Percentiles rank a stretch among this genome's conserved stretches.
These are phyloP conservation scores for Dasypus novemcinctus DNA, from an alignment of 2,113 vertebrate genomes.

Conservation along the genomic window DNA sequence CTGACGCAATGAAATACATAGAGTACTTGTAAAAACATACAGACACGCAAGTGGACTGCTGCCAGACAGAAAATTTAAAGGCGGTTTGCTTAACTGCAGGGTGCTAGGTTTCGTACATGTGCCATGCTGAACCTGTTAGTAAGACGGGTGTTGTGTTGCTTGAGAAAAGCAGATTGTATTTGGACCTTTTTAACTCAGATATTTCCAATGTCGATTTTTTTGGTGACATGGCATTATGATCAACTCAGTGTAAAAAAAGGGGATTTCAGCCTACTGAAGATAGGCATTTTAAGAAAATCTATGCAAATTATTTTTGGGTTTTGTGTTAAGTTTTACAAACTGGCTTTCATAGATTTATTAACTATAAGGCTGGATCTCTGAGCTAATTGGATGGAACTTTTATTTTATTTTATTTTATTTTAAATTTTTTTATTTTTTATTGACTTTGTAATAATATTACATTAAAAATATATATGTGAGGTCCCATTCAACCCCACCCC, in stretches of 20 bases:
- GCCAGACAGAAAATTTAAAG: slow-evolving; percentile 81
- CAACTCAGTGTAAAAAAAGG: slow-evolving; percentile 45
- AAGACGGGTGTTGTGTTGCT: slow-evolving; percentile 70
- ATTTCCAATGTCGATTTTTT: slow-evolving; percentile 59
- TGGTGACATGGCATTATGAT: slow-evolving; percentile 61
- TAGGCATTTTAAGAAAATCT: slow-evolving; percentile 57
- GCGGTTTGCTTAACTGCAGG: slow-evolving; percentile 76
- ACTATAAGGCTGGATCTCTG: slow-evolving; percentile 62
- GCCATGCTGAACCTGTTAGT: slow-evolving; percentile 69
- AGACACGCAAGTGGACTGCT: slow-evolving; percentile 74
- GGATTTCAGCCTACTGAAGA: slow-evolving; percentile 46
- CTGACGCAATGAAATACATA: slow-evolving; percentile 80
- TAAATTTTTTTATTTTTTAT: too few relatives aligned
- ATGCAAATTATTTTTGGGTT: slow-evolving; percentile 49
- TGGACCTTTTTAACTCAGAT: slow-evolving; percentile 63
- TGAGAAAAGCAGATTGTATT: slow-evolving; percentile 73
- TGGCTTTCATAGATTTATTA: slow-evolving; percentile 61
- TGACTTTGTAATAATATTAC: too few relatives aligned
- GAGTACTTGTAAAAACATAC: slow-evolving; percentile 80
- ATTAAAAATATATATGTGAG: too few relatives aligned
- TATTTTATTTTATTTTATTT: slow-evolving; percentile 55
- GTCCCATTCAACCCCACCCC: too few relatives aligned
- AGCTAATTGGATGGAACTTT: slow-evolving; percentile 53
- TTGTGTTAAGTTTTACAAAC: slow-evolving; percentile 63
- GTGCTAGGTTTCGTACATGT: slow-evolving; percentile 70